These are phyloP conservation scores for Brachionus koreanus DNA, from an alignment of 1,140 invertebrate genomes.

Conservation along the genomic window DNA sequence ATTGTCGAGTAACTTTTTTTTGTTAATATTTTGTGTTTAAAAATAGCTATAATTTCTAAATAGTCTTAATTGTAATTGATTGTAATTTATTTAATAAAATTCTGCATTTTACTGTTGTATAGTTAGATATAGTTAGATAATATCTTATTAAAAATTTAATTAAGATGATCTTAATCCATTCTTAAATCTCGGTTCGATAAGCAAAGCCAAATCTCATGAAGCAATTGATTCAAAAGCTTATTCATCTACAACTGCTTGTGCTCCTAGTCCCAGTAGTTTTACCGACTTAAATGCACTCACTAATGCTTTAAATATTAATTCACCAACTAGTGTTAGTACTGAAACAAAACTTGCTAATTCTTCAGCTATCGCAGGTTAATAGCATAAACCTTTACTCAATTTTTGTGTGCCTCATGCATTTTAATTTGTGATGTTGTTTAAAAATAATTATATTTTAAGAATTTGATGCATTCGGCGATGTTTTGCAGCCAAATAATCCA, in stretches of 20 bases:
- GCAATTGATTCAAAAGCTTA: background rate
- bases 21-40: too few species aligned
- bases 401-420: background rate
- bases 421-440: background rate
- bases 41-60: too few species aligned
- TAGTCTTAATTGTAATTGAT: too few species aligned
- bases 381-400: background rate
- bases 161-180: constrained; percentile 26
- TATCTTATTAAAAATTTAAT: background rate
- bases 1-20: too few species aligned
- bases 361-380: constrained; percentile 28
- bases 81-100: background rate
- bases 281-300: background rate
- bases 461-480: constrained; percentile 39
- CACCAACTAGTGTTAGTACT: background rate
- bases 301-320: background rate
- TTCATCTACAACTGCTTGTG: background rate
- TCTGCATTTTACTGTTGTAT: background rate
- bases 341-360: constrained; percentile 15
- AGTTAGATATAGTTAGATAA: background rate
- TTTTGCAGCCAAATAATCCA: constrained; percentile 27
- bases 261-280: background rate
- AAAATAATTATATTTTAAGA: constrained; percentile 1
- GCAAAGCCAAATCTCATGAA: constrained; percentile 24
- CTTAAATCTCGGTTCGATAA: background rate